phyloP scores from a whole-genome alignment of 1,140 invertebrate species.

The Cyclargus thomasi region DNA sequence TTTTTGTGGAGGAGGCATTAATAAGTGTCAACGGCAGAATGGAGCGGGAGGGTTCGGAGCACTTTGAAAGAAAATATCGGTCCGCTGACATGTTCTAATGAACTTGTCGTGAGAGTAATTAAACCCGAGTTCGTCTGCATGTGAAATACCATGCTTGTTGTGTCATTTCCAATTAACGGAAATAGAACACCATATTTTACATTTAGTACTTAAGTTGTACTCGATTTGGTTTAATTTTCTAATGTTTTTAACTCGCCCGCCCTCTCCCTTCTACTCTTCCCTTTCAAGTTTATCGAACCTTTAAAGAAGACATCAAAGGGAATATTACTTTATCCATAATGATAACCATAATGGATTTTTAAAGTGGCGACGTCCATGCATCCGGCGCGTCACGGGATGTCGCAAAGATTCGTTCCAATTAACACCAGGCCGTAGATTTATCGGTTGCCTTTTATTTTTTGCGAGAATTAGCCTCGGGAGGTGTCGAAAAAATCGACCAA shows the following conservation, averaged over 20 bases:
- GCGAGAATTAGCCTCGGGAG: slow-evolving; percentile 44
- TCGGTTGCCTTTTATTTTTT: slow-evolving; percentile 48
- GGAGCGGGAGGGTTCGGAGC: background rate
- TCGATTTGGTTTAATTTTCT: background rate
- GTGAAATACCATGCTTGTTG: background rate
- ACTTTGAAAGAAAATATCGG: background rate
- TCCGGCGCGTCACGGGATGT: slow-evolving; percentile 37
- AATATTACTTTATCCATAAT: slow-evolving; percentile 2
- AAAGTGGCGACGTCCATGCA: slow-evolving; percentile 3
- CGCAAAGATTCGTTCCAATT: slow-evolving; percentile 60
- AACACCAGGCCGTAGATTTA: slow-evolving; percentile 58
- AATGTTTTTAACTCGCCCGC: background rate
- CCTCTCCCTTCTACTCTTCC: background rate
- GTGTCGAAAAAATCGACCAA: slow-evolving; percentile 40
- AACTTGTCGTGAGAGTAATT: slow-evolving; percentile 9
- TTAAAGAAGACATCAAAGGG: background rate
- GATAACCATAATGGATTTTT: background rate
- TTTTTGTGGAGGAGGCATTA: slow-evolving; percentile 17
- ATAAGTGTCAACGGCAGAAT: slow-evolving; percentile 13
- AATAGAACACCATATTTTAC: background rate
- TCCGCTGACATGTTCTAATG: background rate
- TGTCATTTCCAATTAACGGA: background rate
- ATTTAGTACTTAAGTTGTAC: background rate
- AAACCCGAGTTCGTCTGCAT: background rate
- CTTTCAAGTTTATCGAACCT: background rate